These are phyloP conservation scores for Anomalospiza imberbis DNA, from an alignment of 2,797 vertebrate genomes.

Conservation along the genomic window DNA sequence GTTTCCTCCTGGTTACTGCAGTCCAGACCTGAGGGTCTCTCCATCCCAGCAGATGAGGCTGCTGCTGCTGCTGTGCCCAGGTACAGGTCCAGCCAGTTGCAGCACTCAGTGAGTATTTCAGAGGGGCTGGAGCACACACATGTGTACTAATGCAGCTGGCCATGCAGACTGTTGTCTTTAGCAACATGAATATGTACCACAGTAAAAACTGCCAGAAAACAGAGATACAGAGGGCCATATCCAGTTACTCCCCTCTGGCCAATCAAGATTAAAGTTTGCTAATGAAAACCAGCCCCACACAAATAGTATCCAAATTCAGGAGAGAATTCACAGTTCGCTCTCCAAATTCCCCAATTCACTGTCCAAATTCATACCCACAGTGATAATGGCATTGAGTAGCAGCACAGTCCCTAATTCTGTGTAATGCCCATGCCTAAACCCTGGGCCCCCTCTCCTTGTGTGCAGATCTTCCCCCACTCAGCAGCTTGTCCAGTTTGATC, in stretches of 20 bases:
- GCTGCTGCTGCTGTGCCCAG: neutral
- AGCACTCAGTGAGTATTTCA: neutral
- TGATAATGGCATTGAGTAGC: neutral
- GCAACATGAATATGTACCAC: rapidly evolving
- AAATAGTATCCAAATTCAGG: neutral
- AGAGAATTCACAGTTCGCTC: neutral
- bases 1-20: neutral
- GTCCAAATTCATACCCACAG: neutral
- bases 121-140: neutral
- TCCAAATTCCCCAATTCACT: neutral
- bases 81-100: neutral
- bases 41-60: neutral
- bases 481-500: neutral
- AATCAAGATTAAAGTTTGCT: neutral
- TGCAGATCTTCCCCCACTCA: rapidly evolving
- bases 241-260: neutral
- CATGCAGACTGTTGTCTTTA: neutral
- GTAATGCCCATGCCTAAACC: rapidly evolving
- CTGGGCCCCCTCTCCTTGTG: neutral
- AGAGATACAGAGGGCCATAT: neutral
- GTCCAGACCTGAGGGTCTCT: neutral
- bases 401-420: neutral
- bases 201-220: neutral
- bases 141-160: neutral
- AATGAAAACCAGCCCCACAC: neutral